Conservation (phyloP, 2,113 vertebrate genomes). For the Cavia aperea region DNA sequence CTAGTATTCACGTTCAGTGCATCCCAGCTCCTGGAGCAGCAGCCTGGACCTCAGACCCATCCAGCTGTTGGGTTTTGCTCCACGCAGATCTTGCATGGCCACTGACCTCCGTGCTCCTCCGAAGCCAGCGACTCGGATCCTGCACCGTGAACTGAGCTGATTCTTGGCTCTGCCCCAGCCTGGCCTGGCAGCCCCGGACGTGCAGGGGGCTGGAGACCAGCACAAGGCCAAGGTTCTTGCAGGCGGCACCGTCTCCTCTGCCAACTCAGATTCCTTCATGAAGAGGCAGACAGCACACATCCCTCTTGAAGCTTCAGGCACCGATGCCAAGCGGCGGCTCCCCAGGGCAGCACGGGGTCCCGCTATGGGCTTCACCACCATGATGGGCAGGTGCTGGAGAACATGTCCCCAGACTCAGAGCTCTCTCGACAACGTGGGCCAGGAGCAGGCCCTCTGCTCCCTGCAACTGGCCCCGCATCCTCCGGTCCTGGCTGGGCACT, state of each 20-base stretch:
- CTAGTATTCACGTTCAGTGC: background rate
- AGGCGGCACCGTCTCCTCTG: background rate
- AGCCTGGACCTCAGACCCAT: background rate
- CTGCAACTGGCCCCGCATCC: rapidly evolving
- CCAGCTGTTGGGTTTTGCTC: background rate
- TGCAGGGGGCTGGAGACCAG: background rate
- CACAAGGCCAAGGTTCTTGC: rapidly evolving
- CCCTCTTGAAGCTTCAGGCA: background rate
- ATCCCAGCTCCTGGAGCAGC: background rate
- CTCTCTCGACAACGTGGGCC: background rate
- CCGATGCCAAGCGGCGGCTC: rapidly evolving
- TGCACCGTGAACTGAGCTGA: rapidly evolving
- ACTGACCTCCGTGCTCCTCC: background rate
- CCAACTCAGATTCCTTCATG: background rate
- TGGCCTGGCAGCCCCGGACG: rapidly evolving
- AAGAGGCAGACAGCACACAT: background rate
- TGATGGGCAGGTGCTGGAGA: background rate
- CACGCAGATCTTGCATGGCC: background rate
- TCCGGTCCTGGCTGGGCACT: background rate
- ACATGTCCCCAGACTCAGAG: background rate
- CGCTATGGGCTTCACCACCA: background rate
- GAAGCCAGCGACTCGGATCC: no score
- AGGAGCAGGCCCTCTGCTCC: rapidly evolving
- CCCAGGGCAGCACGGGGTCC: rapidly evolving
- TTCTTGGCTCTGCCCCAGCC: rapidly evolving